These are phyloP conservation scores for Plemyria rubiginata DNA, from an alignment of 2,888 invertebrate species.

Conservation along the genomic window DNA sequence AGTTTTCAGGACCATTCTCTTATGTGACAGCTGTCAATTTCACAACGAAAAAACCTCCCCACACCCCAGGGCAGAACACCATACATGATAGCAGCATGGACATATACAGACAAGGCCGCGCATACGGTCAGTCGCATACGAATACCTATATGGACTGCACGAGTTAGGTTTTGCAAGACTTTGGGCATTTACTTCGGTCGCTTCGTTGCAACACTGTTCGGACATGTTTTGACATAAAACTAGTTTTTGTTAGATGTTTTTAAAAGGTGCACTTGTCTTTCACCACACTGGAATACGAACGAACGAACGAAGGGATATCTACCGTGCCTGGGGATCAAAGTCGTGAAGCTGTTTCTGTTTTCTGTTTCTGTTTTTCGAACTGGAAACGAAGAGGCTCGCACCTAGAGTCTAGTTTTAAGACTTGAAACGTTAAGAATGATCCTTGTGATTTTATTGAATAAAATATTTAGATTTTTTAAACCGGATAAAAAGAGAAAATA, in stretches of 20 bases:
- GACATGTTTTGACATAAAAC: background rate
- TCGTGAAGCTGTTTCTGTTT: too few species aligned
- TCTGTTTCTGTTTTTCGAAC: too few species aligned
- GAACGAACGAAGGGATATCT: too few species aligned
- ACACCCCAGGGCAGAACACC: background rate
- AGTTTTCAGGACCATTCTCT: too few species aligned
- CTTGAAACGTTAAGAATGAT: too few species aligned
- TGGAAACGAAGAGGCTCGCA: too few species aligned
- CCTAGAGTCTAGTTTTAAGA: too few species aligned
- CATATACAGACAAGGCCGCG: conserved; percentile 19
- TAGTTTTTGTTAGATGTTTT: background rate
- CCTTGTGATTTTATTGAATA: too few species aligned
- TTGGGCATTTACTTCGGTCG: conserved; percentile 6
- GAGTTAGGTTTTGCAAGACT: conserved; percentile 24
- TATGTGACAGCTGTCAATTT: too few species aligned
- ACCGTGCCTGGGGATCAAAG: too few species aligned
- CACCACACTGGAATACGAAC: conserved; percentile 10
- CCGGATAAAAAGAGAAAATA: too few species aligned
- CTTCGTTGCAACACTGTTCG: conserved; percentile 23
- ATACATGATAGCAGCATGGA: conserved; percentile 11
- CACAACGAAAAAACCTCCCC: background rate
- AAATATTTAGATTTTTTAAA: too few species aligned
- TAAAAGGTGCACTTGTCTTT: background rate
- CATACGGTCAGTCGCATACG: background rate
- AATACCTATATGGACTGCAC: conserved; percentile 9